Evolutionary conservation across 2,797 vertebrate genomes (phyloP), one percentile per base, ranked within the genome.

Genomic region (Danio choprae): DNA sequence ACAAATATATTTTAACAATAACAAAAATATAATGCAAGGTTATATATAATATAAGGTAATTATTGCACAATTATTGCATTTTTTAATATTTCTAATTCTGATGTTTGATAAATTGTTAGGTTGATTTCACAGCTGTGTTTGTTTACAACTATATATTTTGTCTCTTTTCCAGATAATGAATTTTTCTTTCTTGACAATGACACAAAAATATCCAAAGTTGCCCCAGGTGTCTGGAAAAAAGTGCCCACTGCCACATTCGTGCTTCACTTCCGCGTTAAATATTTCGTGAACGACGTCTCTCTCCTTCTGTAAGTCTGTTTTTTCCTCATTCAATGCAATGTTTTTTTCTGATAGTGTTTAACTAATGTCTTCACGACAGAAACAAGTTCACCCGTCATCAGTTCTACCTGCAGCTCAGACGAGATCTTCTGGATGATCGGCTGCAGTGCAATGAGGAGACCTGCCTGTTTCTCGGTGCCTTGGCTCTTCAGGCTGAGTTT

Each of bases 341-440:
- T 74, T 18, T 84, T 53, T 63, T 46, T 7, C 43, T 29, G 11
- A 11, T 46, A 38, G 58, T 13, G 58, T 60, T 3, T 60, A 38
- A 38, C 43, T 7, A 7, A 40, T 6, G 6, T 18, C 46, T 22
- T 62, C 4, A 13, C 88, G 80, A n/a, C 88, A 98, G 96, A 87
- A 93, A 97, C 11, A 91, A 91, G 82, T 88, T 92, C 88, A 97
- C 95, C 67, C 92, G 93, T 18, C 96, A 97, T 85, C 95, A 97
- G 87, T 96, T 94, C 89, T 97, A 97, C 90, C 94, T 98, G 58
- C 96, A 98, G 90, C 93, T 98, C 82, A 93, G 96, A 84, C 96
- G 91, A 89, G 97, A 98, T 85, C 87, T 98, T 84, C 86, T 98
- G 84, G 96, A 97, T 51, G 94, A 96, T 79, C 89, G 92, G 16